phyloP scores from a whole-genome alignment of 1,140 invertebrate species.

The Drosophila leontia region DNA sequence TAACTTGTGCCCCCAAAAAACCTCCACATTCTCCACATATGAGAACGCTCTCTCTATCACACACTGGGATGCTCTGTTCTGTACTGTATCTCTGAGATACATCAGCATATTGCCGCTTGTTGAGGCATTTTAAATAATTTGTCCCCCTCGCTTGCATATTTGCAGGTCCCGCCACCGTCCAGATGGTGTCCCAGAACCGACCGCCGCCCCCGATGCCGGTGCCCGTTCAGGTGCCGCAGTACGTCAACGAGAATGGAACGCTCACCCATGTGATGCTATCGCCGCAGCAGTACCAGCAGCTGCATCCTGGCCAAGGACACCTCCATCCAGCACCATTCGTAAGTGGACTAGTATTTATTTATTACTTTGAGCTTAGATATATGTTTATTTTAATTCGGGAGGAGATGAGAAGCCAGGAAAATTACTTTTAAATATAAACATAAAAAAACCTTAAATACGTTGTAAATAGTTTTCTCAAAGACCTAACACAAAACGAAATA shows the following conservation, averaged over 20 bases:
- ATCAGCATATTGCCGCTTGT: slow-evolving; percentile 58
- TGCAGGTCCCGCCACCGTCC: slow-evolving; percentile 90
- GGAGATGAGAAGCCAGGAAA: background rate
- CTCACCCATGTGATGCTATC: slow-evolving; percentile 94
- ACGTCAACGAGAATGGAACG: slow-evolving; percentile 94
- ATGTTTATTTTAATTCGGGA: background rate
- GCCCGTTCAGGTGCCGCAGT: slow-evolving; percentile 95
- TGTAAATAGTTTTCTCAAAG: too few relatives aligned
- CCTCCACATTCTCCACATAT: slow-evolving; percentile 13
- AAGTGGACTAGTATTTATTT: slow-evolving; percentile 51
- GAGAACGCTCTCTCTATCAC: background rate
- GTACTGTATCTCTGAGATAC: slow-evolving; percentile 25
- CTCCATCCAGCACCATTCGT: slow-evolving; percentile 82
- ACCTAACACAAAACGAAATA: too few relatives aligned
- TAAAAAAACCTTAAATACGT: background rate
- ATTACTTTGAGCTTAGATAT: background rate
- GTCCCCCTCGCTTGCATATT: slow-evolving; percentile 48
- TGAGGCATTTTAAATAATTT: slow-evolving; percentile 31
- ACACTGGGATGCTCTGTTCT: background rate
- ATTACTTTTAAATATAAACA: background rate
- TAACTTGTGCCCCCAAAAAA: slow-evolving; percentile 40
- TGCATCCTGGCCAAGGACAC: slow-evolving; percentile 85
- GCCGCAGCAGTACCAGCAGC: slow-evolving; percentile 89
- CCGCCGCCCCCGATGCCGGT: slow-evolving; percentile 94
- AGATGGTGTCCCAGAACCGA: slow-evolving; percentile 93